Evolutionary conservation across 2,888 invertebrate species (phyloP), one percentile per base, ranked within the genome.

Genomic region (Celastrina argiolus): DNA sequence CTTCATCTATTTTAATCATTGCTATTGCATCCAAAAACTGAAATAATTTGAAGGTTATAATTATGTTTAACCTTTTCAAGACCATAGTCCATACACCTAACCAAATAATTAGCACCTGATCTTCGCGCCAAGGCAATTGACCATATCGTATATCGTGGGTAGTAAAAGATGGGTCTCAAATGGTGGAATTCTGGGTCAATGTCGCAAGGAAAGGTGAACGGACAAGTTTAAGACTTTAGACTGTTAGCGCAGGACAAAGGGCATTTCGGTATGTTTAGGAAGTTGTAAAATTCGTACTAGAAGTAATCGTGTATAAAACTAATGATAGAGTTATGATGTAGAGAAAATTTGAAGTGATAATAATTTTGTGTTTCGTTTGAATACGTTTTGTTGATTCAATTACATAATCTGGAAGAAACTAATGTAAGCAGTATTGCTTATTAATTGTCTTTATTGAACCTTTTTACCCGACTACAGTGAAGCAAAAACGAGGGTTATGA

Each of bases 171-270:
- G 61, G 22, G 22, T 36, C 61, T 61, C 12, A 61, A 61, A 61
- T 61, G 34, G 36, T 14, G 39, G 18, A 61, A 59, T 59, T 22
- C 36, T 61, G 34, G 61, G 61, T 61, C 61, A 61, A 12, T 61
- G 61, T 36, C 39, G 22, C 26, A 2, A 58, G 39, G 34, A 61
- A 61, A 61, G 61, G 61, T 36, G 39, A 61, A 39, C 51, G 51
- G 12, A 51, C 51, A 51, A 51, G 22, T 51, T 51, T 51, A n/a
- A n/a, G n/a, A n/a, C n/a, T n/a, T n/a, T n/a, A 51, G 51, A 12
- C 51, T 51, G 51, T 10, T 12, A 12, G 22, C 16, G 16, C 12
- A 51, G 22, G 51, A 14, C 51, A 51, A 51, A 51, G 51, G 51
- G 22, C 22, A 51, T 16, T 22, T 8, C 36, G 12, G 3, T 12